Evolutionary conservation across 2,113 vertebrate genomes (phyloP).

Genomic region (Nicator chloris): DNA sequence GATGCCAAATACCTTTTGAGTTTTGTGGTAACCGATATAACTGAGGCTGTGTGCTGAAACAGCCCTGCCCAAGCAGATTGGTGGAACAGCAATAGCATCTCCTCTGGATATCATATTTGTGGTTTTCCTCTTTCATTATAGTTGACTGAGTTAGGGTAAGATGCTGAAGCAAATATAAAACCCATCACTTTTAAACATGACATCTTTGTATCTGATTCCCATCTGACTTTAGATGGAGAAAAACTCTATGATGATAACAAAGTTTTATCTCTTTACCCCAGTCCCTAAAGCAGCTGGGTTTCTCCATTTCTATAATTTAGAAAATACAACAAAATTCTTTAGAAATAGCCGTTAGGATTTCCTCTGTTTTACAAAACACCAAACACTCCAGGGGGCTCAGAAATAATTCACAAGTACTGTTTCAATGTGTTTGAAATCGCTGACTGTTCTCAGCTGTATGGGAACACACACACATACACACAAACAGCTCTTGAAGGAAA

Average conservation of each 20-base stretch:
- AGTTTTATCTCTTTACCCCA: background rate
- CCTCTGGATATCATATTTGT: background rate
- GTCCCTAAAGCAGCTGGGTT: background rate
- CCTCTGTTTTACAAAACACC: background rate
- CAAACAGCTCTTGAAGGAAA: conserved; percentile 25
- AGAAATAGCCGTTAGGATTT: background rate
- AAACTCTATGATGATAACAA: background rate
- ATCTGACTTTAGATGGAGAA: background rate
- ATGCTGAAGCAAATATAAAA: background rate
- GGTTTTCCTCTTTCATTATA: background rate
- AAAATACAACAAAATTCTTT: background rate
- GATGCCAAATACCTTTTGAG: background rate
- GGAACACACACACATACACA: background rate
- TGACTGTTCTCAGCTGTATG: background rate
- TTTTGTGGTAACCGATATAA: background rate
- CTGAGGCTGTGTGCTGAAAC: background rate
- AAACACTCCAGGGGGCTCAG: background rate
- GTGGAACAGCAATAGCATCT: background rate
- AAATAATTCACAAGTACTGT: background rate
- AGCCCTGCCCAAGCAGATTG: background rate
- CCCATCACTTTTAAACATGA: background rate
- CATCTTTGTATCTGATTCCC: background rate
- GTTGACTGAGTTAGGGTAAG: background rate
- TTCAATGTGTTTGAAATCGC: conserved; percentile 6
- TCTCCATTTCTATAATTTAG: background rate